Conservation (phyloP, 2,113 vertebrate genomes). For the Siniperca chuatsi region DNA sequence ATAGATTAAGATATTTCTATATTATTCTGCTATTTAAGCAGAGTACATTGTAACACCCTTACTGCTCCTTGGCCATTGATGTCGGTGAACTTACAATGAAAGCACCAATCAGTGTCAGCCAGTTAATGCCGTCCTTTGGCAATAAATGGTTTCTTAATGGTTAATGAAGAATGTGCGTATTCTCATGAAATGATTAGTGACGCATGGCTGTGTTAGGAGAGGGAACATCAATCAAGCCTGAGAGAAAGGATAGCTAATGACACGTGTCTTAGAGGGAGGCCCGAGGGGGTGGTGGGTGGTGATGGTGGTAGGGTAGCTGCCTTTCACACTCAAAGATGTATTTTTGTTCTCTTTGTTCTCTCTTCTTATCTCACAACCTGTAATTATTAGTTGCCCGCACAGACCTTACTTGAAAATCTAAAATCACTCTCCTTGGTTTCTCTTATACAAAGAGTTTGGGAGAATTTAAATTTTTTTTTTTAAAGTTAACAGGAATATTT, state of each 20-base stretch:
- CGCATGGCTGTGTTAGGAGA: conserved; percentile 68
- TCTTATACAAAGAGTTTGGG: neutral
- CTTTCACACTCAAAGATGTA: conserved; percentile 47
- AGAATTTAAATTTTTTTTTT: neutral
- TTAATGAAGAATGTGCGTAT: conserved; percentile 66
- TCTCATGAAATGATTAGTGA: conserved; percentile 81
- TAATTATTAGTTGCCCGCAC: conserved; percentile 36
- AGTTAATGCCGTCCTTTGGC: conserved; percentile 65
- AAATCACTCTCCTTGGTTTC: neutral
- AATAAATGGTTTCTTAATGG: conserved; percentile 78
- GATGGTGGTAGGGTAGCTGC: conserved; percentile 31
- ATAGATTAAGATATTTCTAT: conserved; percentile 25
- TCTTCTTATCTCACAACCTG: conserved; percentile 33
- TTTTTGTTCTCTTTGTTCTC: conserved; percentile 57
- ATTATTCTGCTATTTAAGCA: conserved; percentile 13
- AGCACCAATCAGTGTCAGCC: conserved; percentile 67
- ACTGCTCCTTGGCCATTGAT: conserved; percentile 28
- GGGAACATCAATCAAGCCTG: conserved; percentile 75
- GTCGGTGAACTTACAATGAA: conserved; percentile 66
- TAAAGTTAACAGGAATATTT: neutral
- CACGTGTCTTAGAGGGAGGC: conserved; percentile 61
- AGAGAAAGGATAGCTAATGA: conserved; percentile 74
- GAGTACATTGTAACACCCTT: conserved; percentile 7
- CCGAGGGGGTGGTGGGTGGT: conserved; percentile 32
- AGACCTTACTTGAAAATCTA: neutral